phyloP scores from a whole-genome alignment of 2,888 invertebrate genomes.

The Pammene fasciana region DNA sequence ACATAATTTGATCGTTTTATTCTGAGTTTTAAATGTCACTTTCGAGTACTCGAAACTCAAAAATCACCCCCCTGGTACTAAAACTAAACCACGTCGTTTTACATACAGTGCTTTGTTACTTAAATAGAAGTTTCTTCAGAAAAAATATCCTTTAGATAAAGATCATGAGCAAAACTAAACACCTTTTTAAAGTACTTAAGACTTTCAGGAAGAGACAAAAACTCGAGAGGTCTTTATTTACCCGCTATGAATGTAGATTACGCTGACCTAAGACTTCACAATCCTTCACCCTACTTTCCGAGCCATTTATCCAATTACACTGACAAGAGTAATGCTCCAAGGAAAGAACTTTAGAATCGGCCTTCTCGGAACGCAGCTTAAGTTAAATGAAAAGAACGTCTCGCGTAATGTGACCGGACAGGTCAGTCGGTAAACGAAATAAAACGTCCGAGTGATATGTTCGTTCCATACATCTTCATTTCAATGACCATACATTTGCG shows the following conservation, averaged over 20 bases:
- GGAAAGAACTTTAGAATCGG: slow-evolving; percentile 60
- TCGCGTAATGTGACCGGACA: slow-evolving; percentile 53
- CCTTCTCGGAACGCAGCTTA: slow-evolving; percentile 52
- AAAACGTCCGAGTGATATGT: slow-evolving; percentile 71
- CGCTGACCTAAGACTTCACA: slow-evolving; percentile 36
- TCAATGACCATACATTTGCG: slow-evolving; percentile 48
- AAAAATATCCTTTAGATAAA: neutral
- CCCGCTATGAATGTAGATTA: slow-evolving; percentile 22
- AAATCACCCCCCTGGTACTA: no score
- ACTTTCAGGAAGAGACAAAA: neutral
- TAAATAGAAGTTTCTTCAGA: no score
- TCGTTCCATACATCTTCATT: slow-evolving; percentile 52
- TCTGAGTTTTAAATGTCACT: no score
- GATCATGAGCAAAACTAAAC: neutral
- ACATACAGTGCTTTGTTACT: no score
- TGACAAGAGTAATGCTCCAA: slow-evolving; percentile 56
- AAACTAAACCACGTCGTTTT: no score
- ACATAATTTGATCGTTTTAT: no score
- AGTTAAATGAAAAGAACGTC: slow-evolving; percentile 59
- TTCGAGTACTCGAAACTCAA: no score
- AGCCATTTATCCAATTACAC: slow-evolving; percentile 62
- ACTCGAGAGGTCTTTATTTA: slow-evolving; percentile 21
- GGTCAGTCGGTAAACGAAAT: slow-evolving; percentile 61
- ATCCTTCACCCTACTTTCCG: slow-evolving; percentile 47
- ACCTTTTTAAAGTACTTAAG: neutral